Conservation (phyloP, 2,797 vertebrate genomes). For the Sebastes elongatus region DNA sequence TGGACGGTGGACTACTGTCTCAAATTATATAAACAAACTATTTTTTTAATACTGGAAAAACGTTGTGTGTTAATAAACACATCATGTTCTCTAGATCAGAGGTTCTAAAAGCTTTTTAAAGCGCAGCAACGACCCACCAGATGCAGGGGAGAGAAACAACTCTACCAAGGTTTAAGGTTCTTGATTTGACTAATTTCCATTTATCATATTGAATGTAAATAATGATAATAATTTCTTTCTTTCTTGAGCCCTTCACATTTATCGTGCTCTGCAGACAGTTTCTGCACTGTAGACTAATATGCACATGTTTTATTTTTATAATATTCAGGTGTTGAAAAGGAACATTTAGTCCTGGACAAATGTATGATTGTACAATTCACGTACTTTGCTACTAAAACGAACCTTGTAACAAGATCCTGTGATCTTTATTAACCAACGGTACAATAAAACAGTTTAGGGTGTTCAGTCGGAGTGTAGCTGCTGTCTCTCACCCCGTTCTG, state of each 20-base stretch:
- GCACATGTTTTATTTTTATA: background rate
- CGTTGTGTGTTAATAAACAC: background rate
- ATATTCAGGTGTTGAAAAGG: background rate
- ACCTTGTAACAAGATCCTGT: background rate
- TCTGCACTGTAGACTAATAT: background rate
- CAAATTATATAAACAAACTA: background rate
- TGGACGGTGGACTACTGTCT: background rate
- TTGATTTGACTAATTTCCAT: background rate
- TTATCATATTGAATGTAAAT: background rate
- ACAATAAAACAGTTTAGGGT: background rate
- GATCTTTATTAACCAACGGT: background rate
- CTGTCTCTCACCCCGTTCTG: slow-evolving; percentile 82
- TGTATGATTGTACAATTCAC: background rate
- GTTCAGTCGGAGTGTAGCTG: background rate
- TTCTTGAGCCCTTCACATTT: background rate
- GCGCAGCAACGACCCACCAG: background rate
- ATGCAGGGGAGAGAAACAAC: background rate
- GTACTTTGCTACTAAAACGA: background rate
- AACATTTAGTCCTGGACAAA: background rate
- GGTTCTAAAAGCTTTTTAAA: background rate
- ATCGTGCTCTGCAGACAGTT: background rate
- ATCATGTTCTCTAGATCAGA: background rate
- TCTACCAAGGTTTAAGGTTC: background rate
- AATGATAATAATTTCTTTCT: no score
- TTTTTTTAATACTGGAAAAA: no score